These are phyloP conservation scores for Pungitius pungitius DNA, from an alignment of 2,113 vertebrate species.

Conservation along the genomic window DNA sequence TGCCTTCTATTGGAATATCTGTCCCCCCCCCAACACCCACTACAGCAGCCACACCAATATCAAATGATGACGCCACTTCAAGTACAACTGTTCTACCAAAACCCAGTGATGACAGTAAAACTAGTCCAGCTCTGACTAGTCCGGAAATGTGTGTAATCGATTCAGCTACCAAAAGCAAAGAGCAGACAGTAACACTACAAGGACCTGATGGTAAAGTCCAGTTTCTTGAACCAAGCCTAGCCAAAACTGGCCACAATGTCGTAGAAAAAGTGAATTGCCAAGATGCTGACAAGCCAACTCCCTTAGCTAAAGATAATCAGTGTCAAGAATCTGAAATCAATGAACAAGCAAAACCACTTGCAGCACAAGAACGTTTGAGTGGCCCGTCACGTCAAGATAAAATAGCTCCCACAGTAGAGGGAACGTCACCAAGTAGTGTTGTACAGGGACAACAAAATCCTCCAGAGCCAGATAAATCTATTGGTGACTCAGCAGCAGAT, in stretches of 20 bases:
- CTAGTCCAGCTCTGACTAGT: neutral
- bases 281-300: slow-evolving; percentile 33
- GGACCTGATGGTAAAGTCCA: slow-evolving; percentile 16
- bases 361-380: slow-evolving; percentile 13
- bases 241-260: slow-evolving; percentile 28
- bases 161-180: slow-evolving; percentile 18
- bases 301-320: slow-evolving; percentile 24
- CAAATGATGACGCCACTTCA: slow-evolving; percentile 57
- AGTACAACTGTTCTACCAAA: slow-evolving; percentile 66
- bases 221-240: slow-evolving; percentile 10
- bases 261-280: slow-evolving; percentile 27
- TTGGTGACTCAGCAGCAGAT: slow-evolving; percentile 84
- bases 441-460: slow-evolving; percentile 67
- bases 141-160: slow-evolving; percentile 25
- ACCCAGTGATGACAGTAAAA: slow-evolving; percentile 62
- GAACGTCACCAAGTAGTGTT: slow-evolving; percentile 19
- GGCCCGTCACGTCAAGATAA: slow-evolving; percentile 33
- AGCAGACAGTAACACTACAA: slow-evolving; percentile 28
- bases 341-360: slow-evolving; percentile 23
- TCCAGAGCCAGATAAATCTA: slow-evolving; percentile 78
- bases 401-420: slow-evolving; percentile 42
- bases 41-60: slow-evolving; percentile 67
- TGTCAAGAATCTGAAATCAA: slow-evolving; percentile 41
- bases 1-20: slow-evolving; percentile 55
- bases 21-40: slow-evolving; percentile 33